Conservation (phyloP, 2,113 vertebrate genomes). For the Ammospiza caudacuta region DNA sequence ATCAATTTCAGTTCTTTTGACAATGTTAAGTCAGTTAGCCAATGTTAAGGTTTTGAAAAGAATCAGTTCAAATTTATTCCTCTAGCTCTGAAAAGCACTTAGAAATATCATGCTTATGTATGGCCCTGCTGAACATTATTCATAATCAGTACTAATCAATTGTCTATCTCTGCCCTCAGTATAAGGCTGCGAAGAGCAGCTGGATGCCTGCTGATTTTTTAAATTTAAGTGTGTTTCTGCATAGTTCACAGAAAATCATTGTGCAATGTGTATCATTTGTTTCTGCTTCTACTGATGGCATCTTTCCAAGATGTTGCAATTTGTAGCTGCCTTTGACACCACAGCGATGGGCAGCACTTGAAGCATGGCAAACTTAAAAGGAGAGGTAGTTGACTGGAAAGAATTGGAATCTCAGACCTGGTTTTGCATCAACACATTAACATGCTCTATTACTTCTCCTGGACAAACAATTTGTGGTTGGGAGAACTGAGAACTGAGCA, state of each 20-base stretch:
- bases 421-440: background rate
- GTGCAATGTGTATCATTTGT: background rate
- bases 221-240: background rate
- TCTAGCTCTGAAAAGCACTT: background rate
- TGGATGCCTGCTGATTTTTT: background rate
- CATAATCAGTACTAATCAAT: background rate
- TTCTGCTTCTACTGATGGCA: background rate
- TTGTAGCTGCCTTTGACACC: background rate
- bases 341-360: background rate
- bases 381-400: background rate
- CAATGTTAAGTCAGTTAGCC: background rate
- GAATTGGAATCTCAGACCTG: background rate
- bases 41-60: background rate
- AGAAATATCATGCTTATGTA: background rate
- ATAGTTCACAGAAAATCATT: background rate
- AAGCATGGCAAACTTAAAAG: background rate
- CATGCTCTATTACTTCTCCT: background rate
- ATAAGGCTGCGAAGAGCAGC: background rate
- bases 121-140: background rate
- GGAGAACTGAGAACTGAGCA: background rate
- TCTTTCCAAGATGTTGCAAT: background rate
- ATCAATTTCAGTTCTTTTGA: background rate
- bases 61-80: background rate
- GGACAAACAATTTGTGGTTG: background rate
- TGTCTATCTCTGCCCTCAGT: background rate